A percentile compares a stretch with the other conserved stretches of the same genome.
phyloP scores from a whole-genome alignment of 2,888 invertebrate genomes.

The Drosophila melanosoma region DNA sequence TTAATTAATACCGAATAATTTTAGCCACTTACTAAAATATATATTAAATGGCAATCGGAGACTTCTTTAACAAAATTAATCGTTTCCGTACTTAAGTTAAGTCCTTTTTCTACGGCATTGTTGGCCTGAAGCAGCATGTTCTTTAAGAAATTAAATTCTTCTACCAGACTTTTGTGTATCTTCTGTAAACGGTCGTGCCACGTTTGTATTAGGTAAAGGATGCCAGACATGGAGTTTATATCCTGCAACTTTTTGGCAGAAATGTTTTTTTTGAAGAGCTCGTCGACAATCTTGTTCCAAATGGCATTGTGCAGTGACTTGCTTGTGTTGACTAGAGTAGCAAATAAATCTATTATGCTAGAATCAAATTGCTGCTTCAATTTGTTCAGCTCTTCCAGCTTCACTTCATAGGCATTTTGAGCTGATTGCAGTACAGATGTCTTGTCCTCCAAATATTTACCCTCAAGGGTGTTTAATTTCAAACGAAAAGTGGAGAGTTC shows the following conservation, averaged over 20 bases:
- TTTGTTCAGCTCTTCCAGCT: conserved; percentile 14
- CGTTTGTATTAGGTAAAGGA: conserved; percentile 66
- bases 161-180: conserved; percentile 45
- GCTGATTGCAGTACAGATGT: conserved; percentile 65
- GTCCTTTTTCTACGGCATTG: conserved; percentile 33
- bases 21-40: conserved; percentile 66
- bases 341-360: conserved; percentile 45
- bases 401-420: conserved; percentile 51
- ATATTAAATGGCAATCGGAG: conserved; percentile 83
- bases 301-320: conserved; percentile 45
- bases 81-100: conserved; percentile 7
- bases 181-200: conserved; percentile 76
- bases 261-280: conserved; percentile 56
- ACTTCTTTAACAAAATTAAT: conserved; percentile 73
- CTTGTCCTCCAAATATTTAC: conserved; percentile 86
- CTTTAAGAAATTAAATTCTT: conserved; percentile 69
- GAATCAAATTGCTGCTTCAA: conserved; percentile 16
- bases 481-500: conserved; percentile 45
- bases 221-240: conserved; percentile 48
- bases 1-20: background rate
- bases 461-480: conserved; percentile 86
- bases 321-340: conserved; percentile 49
- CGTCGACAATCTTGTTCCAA: conserved; percentile 76
- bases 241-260: conserved; percentile 44
- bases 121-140: conserved; percentile 64